Evolutionary conservation across 2,113 vertebrate species (phyloP).

Genomic region (Syrrhaptes paradoxus): DNA sequence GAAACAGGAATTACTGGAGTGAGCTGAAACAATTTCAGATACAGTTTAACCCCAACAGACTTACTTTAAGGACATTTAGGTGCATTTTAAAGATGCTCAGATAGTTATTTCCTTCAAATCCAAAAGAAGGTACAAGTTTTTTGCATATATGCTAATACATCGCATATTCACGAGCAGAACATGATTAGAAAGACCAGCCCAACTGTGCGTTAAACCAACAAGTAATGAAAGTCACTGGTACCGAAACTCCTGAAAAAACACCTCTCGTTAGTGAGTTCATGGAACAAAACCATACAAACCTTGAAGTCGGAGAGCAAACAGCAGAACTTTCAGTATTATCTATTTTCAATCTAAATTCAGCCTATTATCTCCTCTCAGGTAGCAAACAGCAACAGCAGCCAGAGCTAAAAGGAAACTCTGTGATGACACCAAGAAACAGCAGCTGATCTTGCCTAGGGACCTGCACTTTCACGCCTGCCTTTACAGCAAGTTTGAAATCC

Average conservation of each 20-base stretch:
- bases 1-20: constrained; percentile 22
- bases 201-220: not conserved
- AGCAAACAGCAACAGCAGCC: not conserved
- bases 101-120: not conserved
- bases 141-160: not conserved
- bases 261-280: not conserved
- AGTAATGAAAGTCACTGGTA: not conserved
- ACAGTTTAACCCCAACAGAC: not conserved
- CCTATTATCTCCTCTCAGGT: not conserved
- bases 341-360: not conserved
- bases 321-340: not conserved
- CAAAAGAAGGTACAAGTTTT: not conserved
- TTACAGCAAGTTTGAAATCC: not conserved
- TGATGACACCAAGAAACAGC: not conserved
- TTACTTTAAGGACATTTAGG: not conserved
- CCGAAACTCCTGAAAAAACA: not conserved
- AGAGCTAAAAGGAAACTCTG: not conserved
- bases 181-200: not conserved
- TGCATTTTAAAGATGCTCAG: not conserved
- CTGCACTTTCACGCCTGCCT: not conserved
- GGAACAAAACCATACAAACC: not conserved
- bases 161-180: not conserved
- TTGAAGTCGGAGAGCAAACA: not conserved
- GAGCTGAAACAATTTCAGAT: not conserved
- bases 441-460: rapidly evolving